phyloP scores from a whole-genome alignment of 1,140 invertebrate species.

The Anagrus nilaparvatae region DNA sequence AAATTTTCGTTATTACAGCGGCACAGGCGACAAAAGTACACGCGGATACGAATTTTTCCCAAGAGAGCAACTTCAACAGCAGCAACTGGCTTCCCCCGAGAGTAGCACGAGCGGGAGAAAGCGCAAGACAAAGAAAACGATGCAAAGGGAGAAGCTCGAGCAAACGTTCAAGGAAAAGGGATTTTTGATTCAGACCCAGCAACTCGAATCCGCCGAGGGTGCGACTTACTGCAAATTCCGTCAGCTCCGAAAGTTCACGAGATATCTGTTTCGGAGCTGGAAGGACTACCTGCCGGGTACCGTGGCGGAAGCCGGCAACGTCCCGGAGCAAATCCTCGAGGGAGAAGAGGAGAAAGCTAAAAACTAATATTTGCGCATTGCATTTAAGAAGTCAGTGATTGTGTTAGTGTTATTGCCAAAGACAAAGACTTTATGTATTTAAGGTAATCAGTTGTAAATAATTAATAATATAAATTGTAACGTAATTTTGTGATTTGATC shows the following conservation, averaged over 20 bases:
- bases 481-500: too few relatives aligned
- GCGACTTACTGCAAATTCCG: constrained; percentile 90
- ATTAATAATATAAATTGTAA: too few relatives aligned
- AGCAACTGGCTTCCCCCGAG: constrained; percentile 17
- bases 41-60: constrained; percentile 68
- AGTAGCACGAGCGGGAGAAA: constrained; percentile 48
- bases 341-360: too few relatives aligned
- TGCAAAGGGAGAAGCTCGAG: constrained; percentile 78
- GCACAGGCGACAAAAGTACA: constrained; percentile 64
- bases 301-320: constrained; percentile 31
- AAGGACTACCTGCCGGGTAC: constrained; percentile 83
- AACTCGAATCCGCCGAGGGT: constrained; percentile 81
- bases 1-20: constrained; percentile 72
- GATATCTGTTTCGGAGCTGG: constrained; percentile 86
- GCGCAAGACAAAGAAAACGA: constrained; percentile 66
- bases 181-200: constrained; percentile 85
- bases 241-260: constrained; percentile 81
- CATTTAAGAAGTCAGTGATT: too few relatives aligned
- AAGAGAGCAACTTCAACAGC: constrained; percentile 54
- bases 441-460: too few relatives aligned
- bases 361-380: too few relatives aligned
- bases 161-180: constrained; percentile 88
- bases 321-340: neutral
- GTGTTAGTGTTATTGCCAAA: too few relatives aligned
- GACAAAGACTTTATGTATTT: too few relatives aligned